These are phyloP conservation scores for Drosophila pandora DNA, from an alignment of 1,140 invertebrate species.

Conservation along the genomic window DNA sequence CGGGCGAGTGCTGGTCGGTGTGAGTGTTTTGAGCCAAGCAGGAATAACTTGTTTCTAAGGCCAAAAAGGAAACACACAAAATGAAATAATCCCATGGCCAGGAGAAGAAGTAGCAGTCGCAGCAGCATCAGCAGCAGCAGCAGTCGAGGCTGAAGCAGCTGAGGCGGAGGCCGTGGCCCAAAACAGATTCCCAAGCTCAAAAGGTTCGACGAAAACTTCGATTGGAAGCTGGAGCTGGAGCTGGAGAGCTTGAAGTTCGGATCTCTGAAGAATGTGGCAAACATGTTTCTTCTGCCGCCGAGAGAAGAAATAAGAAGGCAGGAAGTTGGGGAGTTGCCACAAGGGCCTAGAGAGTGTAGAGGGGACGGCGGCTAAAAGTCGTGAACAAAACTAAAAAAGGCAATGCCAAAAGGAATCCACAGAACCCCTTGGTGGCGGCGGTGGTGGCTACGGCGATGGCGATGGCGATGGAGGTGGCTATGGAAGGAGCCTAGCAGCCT, in stretches of 20 bases:
- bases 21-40: constrained; percentile 59
- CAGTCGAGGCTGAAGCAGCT: constrained; percentile 28
- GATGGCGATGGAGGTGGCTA: constrained; percentile 1
- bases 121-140: constrained; percentile 3
- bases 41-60: constrained; percentile 82
- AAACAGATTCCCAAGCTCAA: constrained; percentile 79
- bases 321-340: constrained; percentile 78
- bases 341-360: constrained; percentile 54
- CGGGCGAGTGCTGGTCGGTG: constrained; percentile 19
- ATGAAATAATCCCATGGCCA: constrained; percentile 83
- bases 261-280: constrained; percentile 77
- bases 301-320: constrained; percentile 42
- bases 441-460: neutral
- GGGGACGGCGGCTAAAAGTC: constrained; percentile 53
- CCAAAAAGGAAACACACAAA: constrained; percentile 82
- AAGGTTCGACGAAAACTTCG: constrained; percentile 82
- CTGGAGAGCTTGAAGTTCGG: constrained; percentile 38
- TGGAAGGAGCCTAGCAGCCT: constrained; percentile 37
- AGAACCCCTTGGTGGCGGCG: constrained; percentile 20
- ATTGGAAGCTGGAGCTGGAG: constrained; percentile 37
- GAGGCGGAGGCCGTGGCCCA: constrained; percentile 49
- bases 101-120: constrained; percentile 29
- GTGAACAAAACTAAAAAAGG: constrained; percentile 72
- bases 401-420: constrained; percentile 56
- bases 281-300: constrained; percentile 71